Percentiles rank a stretch among this genome's conserved stretches.
phyloP scores from a whole-genome alignment of 2,888 invertebrate genomes.

The Alcis repandata region DNA sequence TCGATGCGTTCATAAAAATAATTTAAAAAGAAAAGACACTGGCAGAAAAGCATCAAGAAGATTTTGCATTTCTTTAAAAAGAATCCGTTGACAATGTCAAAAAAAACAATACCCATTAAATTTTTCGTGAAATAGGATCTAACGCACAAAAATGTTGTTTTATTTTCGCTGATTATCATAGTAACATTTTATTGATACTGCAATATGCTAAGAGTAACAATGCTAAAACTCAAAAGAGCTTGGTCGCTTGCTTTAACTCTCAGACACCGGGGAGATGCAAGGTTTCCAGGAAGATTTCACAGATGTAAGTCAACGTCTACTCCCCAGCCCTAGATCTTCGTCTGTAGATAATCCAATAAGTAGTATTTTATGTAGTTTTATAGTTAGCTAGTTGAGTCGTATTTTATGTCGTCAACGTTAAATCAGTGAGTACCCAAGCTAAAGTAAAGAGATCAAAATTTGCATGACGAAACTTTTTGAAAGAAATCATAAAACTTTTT shows the following conservation, averaged over 20 bases:
- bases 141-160: conserved; percentile 60
- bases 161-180: conserved; percentile 68
- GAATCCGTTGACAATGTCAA: conserved; percentile 26
- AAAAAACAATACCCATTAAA: conserved; percentile 37
- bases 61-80: conserved; percentile 36
- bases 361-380: neutral
- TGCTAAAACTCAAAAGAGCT: conserved; percentile 61
- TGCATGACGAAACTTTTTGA: too few species aligned
- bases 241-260: conserved; percentile 55
- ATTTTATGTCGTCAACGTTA: too few species aligned
- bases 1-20: conserved; percentile 33
- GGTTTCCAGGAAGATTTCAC: conserved; percentile 54
- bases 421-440: too few species aligned
- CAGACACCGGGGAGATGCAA: conserved; percentile 53
- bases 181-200: conserved; percentile 32
- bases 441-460: too few species aligned
- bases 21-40: conserved; percentile 34
- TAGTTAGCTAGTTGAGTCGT: too few species aligned
- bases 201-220: conserved; percentile 62
- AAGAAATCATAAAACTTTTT: too few species aligned
- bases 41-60: conserved; percentile 47
- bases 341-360: neutral
- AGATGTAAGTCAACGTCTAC: conserved; percentile 56
- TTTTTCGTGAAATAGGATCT: conserved; percentile 42
- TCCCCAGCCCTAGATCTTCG: neutral